A percentile compares a stretch with the other conserved stretches of the same genome.
These are phyloP conservation scores for Microchrysa polita DNA, from an alignment of 2,888 invertebrate genomes.

Conservation along the genomic window DNA sequence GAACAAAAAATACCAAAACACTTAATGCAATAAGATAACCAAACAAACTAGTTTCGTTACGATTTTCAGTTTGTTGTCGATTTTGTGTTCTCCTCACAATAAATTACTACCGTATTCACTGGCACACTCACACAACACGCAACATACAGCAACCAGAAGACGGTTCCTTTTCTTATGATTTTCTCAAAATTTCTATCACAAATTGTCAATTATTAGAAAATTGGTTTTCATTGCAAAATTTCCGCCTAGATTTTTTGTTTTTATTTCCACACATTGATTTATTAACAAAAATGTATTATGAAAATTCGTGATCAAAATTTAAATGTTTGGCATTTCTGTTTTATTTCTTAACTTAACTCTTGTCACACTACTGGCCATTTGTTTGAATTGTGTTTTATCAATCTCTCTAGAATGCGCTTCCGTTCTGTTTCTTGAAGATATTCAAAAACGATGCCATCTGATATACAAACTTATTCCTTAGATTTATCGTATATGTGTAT, in stretches of 20 bases:
- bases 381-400: constrained; percentile 43
- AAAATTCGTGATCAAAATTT: background rate
- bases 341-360: constrained; percentile 30
- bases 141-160: too few species aligned
- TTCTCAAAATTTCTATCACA: constrained; percentile 34
- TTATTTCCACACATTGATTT: constrained; percentile 20
- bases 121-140: background rate
- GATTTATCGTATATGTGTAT: too few species aligned
- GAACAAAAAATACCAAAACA: background rate
- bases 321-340: constrained; percentile 24
- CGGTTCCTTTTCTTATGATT: too few species aligned
- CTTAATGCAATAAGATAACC: constrained; percentile 3
- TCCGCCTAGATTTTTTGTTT: constrained; percentile 16
- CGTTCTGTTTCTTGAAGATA: background rate
- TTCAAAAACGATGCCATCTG: background rate
- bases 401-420: constrained; percentile 3
- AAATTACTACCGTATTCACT: background rate
- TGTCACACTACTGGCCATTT: constrained; percentile 43
- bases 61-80: background rate
- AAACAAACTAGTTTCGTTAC: constrained; percentile 6
- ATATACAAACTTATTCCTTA: too few species aligned
- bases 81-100: background rate
- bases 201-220: background rate
- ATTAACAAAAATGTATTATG: constrained; percentile 20
- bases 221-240: background rate